phyloP scores from a whole-genome alignment of 1,140 invertebrate species.

The Chymomyza costata region DNA sequence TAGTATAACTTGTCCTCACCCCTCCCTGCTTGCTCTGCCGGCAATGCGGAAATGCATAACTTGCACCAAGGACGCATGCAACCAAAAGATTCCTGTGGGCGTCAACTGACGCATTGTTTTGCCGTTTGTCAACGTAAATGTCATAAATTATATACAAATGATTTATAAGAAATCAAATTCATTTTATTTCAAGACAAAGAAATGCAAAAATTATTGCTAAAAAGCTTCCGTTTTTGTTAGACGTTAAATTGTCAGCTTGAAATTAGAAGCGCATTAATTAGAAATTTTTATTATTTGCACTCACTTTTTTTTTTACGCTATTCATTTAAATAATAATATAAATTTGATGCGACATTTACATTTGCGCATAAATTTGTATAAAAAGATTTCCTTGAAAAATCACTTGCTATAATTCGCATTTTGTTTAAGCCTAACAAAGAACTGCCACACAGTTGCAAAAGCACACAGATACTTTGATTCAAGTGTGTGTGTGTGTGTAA shows the following conservation, averaged over 20 bases:
- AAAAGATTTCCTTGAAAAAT: constrained; percentile 61
- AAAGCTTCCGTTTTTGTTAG: constrained; percentile 43
- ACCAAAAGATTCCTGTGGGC: constrained; percentile 3
- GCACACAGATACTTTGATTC: too few relatives aligned
- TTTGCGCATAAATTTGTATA: constrained; percentile 53
- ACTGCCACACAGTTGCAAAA: too few relatives aligned
- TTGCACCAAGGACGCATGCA: constrained; percentile 19
- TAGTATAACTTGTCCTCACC: constrained; percentile 21
- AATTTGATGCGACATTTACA: constrained; percentile 65
- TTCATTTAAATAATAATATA: constrained; percentile 41
- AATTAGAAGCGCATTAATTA: constrained; percentile 72
- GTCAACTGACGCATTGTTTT: constrained; percentile 60
- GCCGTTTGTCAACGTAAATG: constrained; percentile 8
- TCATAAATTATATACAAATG: constrained; percentile 54
- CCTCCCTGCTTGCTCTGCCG: too few relatives aligned
- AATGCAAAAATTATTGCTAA: constrained; percentile 27
- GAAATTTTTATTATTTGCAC: constrained; percentile 62
- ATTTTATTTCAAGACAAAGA: constrained; percentile 49
- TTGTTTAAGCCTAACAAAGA: constrained; percentile 19
- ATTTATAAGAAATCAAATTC: constrained; percentile 67
- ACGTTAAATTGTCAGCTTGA: constrained; percentile 54
- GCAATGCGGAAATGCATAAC: constrained; percentile 42
- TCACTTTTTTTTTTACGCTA: constrained; percentile 15
- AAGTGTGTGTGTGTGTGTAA: constrained; percentile 30
- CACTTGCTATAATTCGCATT: too few relatives aligned